Conservation (phyloP, 2,113 vertebrate species). For the Pterocles gutturalis region DNA sequence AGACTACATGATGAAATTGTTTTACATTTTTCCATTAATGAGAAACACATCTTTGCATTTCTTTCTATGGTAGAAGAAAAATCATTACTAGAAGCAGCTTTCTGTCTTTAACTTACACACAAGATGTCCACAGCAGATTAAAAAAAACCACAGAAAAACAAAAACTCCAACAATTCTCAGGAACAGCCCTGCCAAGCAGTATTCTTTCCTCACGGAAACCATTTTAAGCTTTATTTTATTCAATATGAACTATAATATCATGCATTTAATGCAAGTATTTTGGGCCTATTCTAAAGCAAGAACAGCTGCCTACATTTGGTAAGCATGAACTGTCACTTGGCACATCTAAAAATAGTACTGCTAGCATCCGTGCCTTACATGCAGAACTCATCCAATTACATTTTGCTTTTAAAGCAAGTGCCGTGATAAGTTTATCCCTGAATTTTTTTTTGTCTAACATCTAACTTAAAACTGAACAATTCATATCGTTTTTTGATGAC, state of each 20-base stretch:
- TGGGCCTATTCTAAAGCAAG: constrained; percentile 59
- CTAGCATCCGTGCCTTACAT: constrained; percentile 66
- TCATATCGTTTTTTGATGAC: rapidly evolving
- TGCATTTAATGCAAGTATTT: constrained; percentile 10
- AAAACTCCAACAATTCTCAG: not conserved
- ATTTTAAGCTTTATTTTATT: not conserved
- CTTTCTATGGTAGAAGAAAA: not conserved
- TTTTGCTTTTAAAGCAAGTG: constrained; percentile 52
- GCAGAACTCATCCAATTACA: constrained; percentile 76
- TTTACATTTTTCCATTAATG: not conserved
- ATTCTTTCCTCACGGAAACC: not conserved
- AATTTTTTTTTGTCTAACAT: not conserved
- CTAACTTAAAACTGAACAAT: not conserved
- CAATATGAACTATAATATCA: not conserved
- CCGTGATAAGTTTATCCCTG: not conserved
- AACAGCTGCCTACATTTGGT: constrained; percentile 80
- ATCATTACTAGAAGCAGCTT: not conserved
- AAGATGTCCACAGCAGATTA: not conserved
- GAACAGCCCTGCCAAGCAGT: not conserved
- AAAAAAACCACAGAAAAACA: not conserved
- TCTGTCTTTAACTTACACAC: not conserved
- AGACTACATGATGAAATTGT: not conserved
- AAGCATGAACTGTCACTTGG: constrained; percentile 78
- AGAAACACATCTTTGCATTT: not conserved
- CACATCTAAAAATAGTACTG: constrained; percentile 88